A percentile compares a stretch with the other conserved stretches of the same genome.
Conservation (phyloP, 2,113 vertebrate genomes). For the Platysteira castanea region DNA sequence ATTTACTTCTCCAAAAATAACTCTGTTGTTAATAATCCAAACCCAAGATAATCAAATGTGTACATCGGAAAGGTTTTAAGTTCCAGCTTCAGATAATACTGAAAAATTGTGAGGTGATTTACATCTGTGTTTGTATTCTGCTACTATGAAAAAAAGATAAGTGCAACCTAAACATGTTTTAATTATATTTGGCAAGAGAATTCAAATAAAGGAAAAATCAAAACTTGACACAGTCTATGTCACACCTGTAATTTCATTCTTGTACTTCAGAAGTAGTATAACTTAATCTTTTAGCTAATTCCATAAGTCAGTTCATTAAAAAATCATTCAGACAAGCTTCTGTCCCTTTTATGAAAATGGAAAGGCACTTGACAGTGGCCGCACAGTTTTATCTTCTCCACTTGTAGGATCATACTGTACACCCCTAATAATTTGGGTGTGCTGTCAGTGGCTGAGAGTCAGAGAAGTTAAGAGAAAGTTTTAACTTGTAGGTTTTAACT, state of each 20-base stretch:
- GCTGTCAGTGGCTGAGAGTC: neutral
- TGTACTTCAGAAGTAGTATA: neutral
- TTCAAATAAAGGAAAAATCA: neutral
- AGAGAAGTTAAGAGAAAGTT: neutral
- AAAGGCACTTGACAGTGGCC: neutral
- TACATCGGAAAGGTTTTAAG: neutral
- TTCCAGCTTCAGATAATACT: neutral
- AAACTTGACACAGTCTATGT: neutral
- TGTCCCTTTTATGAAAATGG: neutral
- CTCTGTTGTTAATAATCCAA: neutral
- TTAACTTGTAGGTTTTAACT: neutral
- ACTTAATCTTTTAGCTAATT: neutral
- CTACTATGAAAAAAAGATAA: neutral
- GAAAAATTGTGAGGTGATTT: neutral
- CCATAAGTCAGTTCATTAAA: neutral
- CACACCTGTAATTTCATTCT: neutral
- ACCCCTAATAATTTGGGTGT: neutral
- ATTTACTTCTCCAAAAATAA: neutral
- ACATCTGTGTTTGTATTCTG: neutral
- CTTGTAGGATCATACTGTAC: neutral
- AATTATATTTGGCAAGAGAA: neutral
- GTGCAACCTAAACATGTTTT: neutral
- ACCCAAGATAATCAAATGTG: neutral
- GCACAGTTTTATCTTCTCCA: neutral
- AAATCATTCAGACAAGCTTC: neutral